Conservation (phyloP, 2,888 invertebrate species). For the Unio delphinus region DNA sequence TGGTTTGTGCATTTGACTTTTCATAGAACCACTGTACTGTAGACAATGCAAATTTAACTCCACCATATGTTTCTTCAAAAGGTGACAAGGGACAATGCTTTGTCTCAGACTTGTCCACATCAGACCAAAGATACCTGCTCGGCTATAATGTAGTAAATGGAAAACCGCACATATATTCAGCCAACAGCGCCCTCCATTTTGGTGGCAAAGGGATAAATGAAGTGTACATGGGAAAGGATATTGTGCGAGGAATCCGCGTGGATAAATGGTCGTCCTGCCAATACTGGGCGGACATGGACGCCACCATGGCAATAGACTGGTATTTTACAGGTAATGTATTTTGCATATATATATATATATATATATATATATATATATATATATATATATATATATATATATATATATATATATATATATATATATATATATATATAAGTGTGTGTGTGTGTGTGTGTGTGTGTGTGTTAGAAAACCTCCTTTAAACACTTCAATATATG, state of each 20-base stretch:
- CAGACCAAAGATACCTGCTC: constrained; percentile 37
- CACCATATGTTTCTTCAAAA: background rate
- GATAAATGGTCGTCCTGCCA: constrained; percentile 51
- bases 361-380: no score
- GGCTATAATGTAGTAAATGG: constrained; percentile 30
- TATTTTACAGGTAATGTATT: constrained; percentile 43
- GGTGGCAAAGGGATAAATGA: constrained; percentile 23
- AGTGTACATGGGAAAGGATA: constrained; percentile 38
- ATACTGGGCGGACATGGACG: constrained; percentile 42
- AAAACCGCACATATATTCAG: constrained; percentile 33
- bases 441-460: no score
- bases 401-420: no score
- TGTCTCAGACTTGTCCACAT: constrained; percentile 27
- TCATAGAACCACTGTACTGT: constrained; percentile 4
- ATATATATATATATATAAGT: no score
- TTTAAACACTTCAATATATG: no score
- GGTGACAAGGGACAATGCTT: constrained; percentile 10
- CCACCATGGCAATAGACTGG: constrained; percentile 54
- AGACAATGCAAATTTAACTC: background rate
- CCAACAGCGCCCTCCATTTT: constrained; percentile 42
- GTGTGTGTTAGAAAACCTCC: no score
- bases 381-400: no score
- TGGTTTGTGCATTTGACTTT: no score
- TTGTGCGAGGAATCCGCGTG: constrained; percentile 38
- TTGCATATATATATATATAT: no score